These are phyloP conservation scores for Macropodus opercularis DNA, from an alignment of 2,797 vertebrate species.

Conservation along the genomic window DNA sequence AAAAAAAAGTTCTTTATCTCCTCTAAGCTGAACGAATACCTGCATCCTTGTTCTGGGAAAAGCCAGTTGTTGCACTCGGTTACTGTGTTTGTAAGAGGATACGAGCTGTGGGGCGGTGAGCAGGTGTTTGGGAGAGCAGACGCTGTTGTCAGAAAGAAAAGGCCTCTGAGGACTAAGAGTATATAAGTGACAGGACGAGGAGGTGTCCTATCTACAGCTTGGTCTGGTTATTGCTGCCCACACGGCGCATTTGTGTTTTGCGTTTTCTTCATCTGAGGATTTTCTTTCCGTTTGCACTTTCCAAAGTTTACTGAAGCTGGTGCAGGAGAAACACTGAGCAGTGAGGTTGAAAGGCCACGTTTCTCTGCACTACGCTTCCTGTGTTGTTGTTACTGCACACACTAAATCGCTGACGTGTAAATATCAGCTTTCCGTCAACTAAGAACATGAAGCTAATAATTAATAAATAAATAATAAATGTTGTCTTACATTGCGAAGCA, in stretches of 20 bases:
- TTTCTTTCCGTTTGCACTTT: not conserved
- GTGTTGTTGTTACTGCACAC: not conserved
- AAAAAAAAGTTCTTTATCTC: not conserved
- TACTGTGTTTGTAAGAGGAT: conserved; percentile 14
- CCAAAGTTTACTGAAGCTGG: not conserved
- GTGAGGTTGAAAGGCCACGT: not conserved
- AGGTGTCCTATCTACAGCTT: not conserved
- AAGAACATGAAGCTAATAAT: too few species aligned
- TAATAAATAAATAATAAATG: too few species aligned
- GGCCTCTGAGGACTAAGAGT: conserved; percentile 3
- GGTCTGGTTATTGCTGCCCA: not conserved
- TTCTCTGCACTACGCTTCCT: not conserved
- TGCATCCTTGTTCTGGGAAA: not conserved
- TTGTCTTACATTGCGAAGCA: too few species aligned
- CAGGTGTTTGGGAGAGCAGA: conserved; percentile 38
- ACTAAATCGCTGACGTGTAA: not conserved
- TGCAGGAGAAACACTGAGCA: not conserved
- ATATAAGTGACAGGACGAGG: not conserved
- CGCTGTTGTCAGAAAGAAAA: conserved; percentile 22
- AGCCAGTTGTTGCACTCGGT: not conserved
- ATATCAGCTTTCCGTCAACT: not conserved
- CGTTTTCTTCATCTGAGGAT: not conserved
- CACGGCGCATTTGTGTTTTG: not conserved
- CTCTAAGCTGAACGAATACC: not conserved
- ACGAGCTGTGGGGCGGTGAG: conserved; percentile 28